phyloP scores from a whole-genome alignment of 2,113 vertebrate genomes.

The Trachemys scripta region DNA sequence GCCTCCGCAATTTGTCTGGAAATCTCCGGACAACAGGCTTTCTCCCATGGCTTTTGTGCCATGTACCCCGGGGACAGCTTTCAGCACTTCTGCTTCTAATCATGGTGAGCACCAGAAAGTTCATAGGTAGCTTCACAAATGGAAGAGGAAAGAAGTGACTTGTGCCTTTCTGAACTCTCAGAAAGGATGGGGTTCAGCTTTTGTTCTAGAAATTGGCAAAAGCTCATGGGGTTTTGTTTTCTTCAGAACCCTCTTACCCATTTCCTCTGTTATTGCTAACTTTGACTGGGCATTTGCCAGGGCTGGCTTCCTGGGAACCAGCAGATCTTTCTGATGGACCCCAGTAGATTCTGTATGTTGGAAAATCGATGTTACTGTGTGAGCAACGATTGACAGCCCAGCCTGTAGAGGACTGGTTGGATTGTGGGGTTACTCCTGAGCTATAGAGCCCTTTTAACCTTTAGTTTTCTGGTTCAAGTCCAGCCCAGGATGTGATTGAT shows the following conservation, averaged over 20 bases:
- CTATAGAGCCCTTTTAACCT: background rate
- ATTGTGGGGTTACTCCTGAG: background rate
- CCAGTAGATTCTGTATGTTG: background rate
- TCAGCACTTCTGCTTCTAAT: background rate
- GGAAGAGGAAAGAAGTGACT: fast-evolving
- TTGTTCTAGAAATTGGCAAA: background rate
- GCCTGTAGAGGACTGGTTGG: background rate
- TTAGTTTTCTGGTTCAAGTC: background rate
- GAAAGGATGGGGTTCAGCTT: background rate
- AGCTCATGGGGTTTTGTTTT: background rate
- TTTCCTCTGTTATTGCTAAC: background rate
- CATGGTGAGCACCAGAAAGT: background rate
- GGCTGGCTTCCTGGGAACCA: background rate
- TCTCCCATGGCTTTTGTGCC: background rate
- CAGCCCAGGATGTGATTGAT: background rate
- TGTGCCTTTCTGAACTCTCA: background rate
- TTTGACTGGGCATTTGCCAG: background rate
- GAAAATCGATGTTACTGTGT: background rate
- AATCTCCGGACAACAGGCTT: background rate
- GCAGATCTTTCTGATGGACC: background rate
- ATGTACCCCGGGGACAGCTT: background rate
- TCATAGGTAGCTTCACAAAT: background rate
- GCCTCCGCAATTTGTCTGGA: background rate
- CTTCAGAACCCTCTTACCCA: background rate
- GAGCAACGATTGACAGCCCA: background rate